phyloP scores from a whole-genome alignment of 2,113 vertebrate species.

The Crypturellus undulatus region DNA sequence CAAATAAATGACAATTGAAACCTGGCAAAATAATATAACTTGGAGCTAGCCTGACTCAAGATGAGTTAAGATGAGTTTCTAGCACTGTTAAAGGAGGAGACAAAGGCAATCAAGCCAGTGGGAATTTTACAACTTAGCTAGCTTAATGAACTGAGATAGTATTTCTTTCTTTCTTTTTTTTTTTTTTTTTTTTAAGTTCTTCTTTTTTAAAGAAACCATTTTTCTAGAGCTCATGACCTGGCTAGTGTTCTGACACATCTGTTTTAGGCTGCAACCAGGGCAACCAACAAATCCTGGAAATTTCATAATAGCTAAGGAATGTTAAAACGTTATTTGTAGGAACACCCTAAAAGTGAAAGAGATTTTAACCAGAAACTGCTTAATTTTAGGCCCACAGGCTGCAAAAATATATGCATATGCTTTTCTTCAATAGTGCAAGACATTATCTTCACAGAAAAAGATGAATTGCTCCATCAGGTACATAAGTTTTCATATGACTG shows the following conservation, averaged over 20 bases:
- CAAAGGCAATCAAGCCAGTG: constrained; percentile 14
- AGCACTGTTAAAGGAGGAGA: not conserved
- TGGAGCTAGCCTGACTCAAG: not conserved
- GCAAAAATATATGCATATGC: not conserved
- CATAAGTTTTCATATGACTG: not conserved
- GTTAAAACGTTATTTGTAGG: constrained; percentile 31
- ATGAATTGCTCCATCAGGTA: not conserved
- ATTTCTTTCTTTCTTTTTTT: not conserved
- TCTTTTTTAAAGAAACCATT: not conserved
- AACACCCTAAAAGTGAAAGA: constrained; percentile 13
- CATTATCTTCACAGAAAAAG: not conserved
- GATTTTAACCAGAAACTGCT: not conserved
- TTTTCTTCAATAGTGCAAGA: not conserved
- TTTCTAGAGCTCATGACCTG: constrained; percentile 31
- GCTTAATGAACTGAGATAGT: not conserved
- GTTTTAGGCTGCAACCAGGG: constrained; percentile 34
- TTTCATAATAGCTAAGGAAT: constrained; percentile 52
- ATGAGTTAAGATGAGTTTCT: not conserved
- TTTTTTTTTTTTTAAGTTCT: not conserved
- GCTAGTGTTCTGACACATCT: constrained; percentile 60
- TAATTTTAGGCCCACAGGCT: not conserved
- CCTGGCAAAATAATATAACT: constrained; percentile 43
- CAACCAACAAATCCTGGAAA: constrained; percentile 42
- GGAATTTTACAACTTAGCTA: constrained; percentile 33
- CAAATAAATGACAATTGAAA: constrained; percentile 18